Percentiles rank a stretch among this genome's conserved stretches.
These are phyloP conservation scores for Hydractinia symbiolongicarpus DNA, from an alignment of 30 jellyfish, hydroid and myxozoan species.

Conservation along the genomic window DNA sequence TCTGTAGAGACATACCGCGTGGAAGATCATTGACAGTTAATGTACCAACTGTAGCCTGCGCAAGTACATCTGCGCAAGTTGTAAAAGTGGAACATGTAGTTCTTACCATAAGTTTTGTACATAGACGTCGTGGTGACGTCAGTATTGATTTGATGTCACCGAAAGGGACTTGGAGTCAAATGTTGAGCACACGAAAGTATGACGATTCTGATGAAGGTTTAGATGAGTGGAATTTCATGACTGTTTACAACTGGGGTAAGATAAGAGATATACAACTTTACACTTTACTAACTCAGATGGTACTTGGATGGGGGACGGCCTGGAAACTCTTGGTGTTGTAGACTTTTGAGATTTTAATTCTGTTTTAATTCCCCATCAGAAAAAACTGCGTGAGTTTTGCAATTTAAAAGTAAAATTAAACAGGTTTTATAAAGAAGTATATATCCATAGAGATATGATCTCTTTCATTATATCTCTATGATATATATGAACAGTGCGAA, in stretches of 20 bases:
- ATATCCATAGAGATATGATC: no score
- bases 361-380: no score
- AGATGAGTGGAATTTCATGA: slow-evolving; percentile 99
- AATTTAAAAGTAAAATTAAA: no score
- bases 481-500: no score
- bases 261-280: neutral
- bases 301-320: no score
- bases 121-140: slow-evolving; percentile 93
- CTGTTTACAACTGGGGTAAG: slow-evolving; percentile 99
- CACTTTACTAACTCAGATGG: neutral
- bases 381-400: no score
- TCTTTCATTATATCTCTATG: no score
- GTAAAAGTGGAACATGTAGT: slow-evolving; percentile 97
- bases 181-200: slow-evolving; percentile 95
- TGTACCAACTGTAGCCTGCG: slow-evolving; percentile 96
- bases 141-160: slow-evolving; percentile 97
- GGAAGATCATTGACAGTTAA: slow-evolving; percentile 65
- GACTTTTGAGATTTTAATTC: no score
- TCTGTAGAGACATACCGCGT: slow-evolving; percentile 81
- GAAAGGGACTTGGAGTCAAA: slow-evolving; percentile 88
- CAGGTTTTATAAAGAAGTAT: no score
- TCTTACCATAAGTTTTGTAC: slow-evolving; percentile 94
- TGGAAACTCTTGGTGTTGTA: no score
- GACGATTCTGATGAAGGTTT: slow-evolving; percentile 99
- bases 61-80: slow-evolving; percentile 51